phyloP scores from a whole-genome alignment of 1,140 invertebrate genomes.

The Rhyacophila brunnea region DNA sequence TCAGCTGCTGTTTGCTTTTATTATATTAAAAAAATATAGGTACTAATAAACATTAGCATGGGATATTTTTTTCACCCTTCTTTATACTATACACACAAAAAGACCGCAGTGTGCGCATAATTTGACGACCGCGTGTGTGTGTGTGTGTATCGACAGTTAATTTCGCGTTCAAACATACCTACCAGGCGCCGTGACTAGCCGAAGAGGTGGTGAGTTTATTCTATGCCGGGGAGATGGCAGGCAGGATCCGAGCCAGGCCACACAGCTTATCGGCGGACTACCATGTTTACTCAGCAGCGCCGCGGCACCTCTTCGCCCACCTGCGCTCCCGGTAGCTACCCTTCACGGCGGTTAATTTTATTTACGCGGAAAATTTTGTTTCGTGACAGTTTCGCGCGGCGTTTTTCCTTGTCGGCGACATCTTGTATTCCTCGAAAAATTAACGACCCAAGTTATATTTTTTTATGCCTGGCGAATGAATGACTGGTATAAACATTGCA shows the following conservation, averaged over 20 bases:
- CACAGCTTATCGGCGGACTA: conserved; percentile 25
- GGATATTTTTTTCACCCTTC: neutral
- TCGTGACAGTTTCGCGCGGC: neutral
- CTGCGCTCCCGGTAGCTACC: conserved; percentile 9
- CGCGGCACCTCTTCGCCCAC: conserved; percentile 11
- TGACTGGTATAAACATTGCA: too few relatives aligned
- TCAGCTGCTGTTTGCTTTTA: too few relatives aligned
- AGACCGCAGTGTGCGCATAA: too few relatives aligned
- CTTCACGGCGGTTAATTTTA: neutral
- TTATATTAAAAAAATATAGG: too few relatives aligned
- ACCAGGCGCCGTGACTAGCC: neutral
- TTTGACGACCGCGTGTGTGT: conserved; percentile 2
- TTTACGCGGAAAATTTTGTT: neutral
- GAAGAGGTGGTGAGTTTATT: conserved; percentile 9
- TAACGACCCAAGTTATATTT: too few relatives aligned
- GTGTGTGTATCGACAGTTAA: conserved; percentile 27
- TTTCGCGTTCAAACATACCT: conserved; percentile 28
- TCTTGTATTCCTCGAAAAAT: too few relatives aligned
- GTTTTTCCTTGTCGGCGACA: neutral
- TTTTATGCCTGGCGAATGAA: too few relatives aligned
- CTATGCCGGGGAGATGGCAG: neutral
- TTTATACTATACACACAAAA: too few relatives aligned
- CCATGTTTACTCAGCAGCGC: conserved; percentile 21
- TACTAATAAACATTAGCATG: too few relatives aligned
- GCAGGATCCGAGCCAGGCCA: conserved; percentile 2